Conservation (phyloP, 2,113 vertebrate genomes). For the Nibea albiflora region DNA sequence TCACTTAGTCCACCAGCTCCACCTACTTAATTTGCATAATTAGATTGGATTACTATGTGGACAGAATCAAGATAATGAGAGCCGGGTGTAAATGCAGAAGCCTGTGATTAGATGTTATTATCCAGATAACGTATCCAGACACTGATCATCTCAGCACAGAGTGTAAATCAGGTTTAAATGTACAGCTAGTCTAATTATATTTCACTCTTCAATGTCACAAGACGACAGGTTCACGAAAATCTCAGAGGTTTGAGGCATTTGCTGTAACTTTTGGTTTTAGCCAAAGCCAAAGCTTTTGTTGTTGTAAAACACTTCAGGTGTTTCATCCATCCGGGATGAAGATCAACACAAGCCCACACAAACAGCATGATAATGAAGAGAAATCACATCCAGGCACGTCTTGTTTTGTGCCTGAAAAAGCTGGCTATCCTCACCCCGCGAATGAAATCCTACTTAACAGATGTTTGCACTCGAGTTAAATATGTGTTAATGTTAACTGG, state of each 20-base stretch:
- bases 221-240: not conserved
- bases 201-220: not conserved
- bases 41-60: slow-evolving; percentile 12
- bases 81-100: slow-evolving; percentile 7
- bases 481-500: slow-evolving; percentile 21
- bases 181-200: not conserved
- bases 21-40: slow-evolving; percentile 24
- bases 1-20: not conserved
- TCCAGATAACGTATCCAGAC: slow-evolving; percentile 7
- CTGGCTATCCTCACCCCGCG: not conserved
- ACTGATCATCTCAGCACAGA: not conserved
- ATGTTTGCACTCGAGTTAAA: slow-evolving; percentile 31
- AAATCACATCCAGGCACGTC: slow-evolving; percentile 1
- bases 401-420: not conserved
- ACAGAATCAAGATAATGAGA: slow-evolving; percentile 15
- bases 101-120: slow-evolving; percentile 30
- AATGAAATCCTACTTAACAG: slow-evolving; percentile 12
- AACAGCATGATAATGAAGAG: not conserved
- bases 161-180: not conserved
- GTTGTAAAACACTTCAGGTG: not conserved
- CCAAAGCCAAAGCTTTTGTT: not conserved
- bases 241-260: not conserved
- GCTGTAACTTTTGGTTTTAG: too few relatives aligned
- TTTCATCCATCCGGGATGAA: not conserved
- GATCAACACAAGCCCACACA: not conserved